Evolutionary conservation across 2,797 vertebrate species (phyloP), one percentile per base, ranked within the genome.

Genomic region (Gymnopithys bicolor): DNA sequence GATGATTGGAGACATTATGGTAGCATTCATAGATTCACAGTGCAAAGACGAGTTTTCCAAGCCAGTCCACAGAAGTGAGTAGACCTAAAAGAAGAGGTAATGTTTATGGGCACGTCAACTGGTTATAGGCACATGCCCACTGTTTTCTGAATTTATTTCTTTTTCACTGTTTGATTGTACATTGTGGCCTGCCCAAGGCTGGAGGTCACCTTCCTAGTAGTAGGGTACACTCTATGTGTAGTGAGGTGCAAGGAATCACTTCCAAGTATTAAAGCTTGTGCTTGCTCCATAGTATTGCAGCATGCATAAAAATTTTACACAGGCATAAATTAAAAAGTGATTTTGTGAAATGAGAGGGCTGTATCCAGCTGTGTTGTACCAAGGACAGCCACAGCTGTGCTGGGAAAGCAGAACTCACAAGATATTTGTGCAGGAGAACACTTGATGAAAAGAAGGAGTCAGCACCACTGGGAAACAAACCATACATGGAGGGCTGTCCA

Each of bases 341-440:
- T 78, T 92, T 90, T 82, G 32, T 63, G 79, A 46, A 74, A 74
- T 43, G 30, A 92, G 35, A 52, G 23, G 56, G 30, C 41, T 82
- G 41, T 22, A 87, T 87, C 41, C 67, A 90, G 49, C 58, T 94
- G 49, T 84, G n/a, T 74, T 13, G 0, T 51, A 49, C 62, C 24
- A 45, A 80, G 64, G 49, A 70, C 19, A 74, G 45, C 32, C 5
- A 10, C 52, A 87, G 64, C 37, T 84, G 55, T 1, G 1, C 37
- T 0, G 0, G 37, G 64, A 90, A 87, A 35, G 43, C 56, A 83
- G 64, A 25, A 28, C 17, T 95, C 10, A 2, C 15, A 33, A 80
- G 56, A 84, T 53, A 41, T 35, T 58, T 0, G 3, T 27, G 16
- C 32, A 64, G 30, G 14, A 75, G 59, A 75, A 19, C 25, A 46